phyloP scores from a whole-genome alignment of 2,888 invertebrate genomes.

The Diarsia rubi region DNA sequence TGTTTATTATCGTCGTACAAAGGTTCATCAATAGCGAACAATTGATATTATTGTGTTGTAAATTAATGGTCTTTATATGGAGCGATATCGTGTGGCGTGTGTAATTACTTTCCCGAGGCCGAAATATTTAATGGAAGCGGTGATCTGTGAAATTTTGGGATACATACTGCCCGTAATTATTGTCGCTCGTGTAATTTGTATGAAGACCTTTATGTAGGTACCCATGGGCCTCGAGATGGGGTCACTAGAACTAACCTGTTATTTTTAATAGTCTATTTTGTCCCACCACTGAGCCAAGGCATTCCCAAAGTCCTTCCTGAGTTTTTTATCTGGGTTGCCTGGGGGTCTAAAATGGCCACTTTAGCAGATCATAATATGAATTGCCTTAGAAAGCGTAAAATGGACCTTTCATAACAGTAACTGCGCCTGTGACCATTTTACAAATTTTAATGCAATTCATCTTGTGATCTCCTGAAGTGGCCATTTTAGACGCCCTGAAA shows the following conservation, averaged over 20 bases:
- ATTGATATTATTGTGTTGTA: slow-evolving; percentile 27
- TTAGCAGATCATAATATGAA: no score
- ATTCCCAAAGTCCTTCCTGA: not conserved
- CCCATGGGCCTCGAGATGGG: not conserved
- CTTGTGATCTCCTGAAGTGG: no score
- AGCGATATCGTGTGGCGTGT: slow-evolving; percentile 31
- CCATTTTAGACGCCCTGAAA: no score
- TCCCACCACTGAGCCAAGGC: not conserved
- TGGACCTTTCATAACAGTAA: no score
- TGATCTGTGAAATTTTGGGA: slow-evolving; percentile 27
- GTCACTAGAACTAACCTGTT: not conserved
- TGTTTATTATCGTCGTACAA: slow-evolving; percentile 28
- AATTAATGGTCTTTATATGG: slow-evolving; percentile 41
- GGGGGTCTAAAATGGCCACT: no score
- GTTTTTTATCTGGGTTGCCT: not conserved
- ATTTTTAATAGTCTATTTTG: not conserved
- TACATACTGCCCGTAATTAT: slow-evolving; percentile 6
- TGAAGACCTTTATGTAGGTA: not conserved
- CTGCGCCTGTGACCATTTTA: no score
- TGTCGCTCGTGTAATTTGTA: not conserved
- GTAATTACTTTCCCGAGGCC: slow-evolving; percentile 43
- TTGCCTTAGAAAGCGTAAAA: no score
- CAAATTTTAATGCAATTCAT: no score
- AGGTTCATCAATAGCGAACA: slow-evolving; percentile 23
- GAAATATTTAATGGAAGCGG: slow-evolving; percentile 42